Percentiles rank a stretch among this genome's conserved stretches.
Evolutionary conservation across 2,888 invertebrate genomes (phyloP).

Genomic region (Agriopis marginaria): DNA sequence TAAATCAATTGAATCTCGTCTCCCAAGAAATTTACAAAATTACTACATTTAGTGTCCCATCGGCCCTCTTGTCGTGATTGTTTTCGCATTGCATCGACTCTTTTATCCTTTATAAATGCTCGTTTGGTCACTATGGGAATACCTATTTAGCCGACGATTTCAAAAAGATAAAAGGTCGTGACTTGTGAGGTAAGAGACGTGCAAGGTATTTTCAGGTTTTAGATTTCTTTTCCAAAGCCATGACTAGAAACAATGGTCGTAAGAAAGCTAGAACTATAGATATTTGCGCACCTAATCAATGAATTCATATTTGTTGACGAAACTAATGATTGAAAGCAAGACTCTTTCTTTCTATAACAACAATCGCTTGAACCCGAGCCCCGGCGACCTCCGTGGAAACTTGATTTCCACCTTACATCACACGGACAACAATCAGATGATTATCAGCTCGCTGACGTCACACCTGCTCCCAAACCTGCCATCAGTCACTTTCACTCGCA

Average conservation of each 20-base stretch:
- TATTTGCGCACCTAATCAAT: too few species aligned
- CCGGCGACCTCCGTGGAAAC: conserved; percentile 17
- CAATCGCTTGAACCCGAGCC: not conserved
- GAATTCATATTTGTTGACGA: too few species aligned
- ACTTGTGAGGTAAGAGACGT: not conserved
- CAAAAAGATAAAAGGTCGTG: not conserved
- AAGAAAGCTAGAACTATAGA: too few species aligned
- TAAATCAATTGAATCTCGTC: conserved; percentile 4
- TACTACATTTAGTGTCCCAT: conserved; percentile 26
- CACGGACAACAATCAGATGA: conserved; percentile 33
- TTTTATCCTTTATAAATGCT: conserved; percentile 25
- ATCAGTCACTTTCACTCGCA: conserved; percentile 80
- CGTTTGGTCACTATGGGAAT: conserved; percentile 5
- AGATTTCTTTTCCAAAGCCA: not conserved
- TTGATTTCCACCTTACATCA: conserved; percentile 39
- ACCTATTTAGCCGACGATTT: not conserved
- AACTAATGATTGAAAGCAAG: not conserved
- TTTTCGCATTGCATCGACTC: conserved; percentile 15
- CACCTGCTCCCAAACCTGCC: conserved; percentile 70
- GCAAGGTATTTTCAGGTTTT: not conserved
- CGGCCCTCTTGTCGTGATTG: conserved; percentile 25
- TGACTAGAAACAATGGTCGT: too few species aligned
- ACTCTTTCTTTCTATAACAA: not conserved
- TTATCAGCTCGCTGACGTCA: conserved; percentile 66
- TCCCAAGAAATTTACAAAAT: conserved; percentile 33